Conservation (phyloP, 35 echinoderm and acorn worm species). For the Ophiothrix spiculata region DNA sequence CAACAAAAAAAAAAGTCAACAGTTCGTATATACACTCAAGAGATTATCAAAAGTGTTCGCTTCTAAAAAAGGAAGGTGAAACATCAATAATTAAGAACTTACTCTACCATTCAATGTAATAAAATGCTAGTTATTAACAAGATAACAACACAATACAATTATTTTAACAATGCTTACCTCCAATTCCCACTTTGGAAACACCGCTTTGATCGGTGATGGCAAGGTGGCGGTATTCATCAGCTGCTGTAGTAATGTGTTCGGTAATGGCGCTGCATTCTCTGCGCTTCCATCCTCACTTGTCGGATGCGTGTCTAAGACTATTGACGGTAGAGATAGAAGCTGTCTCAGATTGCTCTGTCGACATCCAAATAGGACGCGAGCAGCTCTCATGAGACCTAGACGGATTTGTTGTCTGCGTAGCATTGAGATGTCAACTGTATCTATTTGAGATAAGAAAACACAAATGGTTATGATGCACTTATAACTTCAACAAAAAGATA, state of each 20-base stretch:
- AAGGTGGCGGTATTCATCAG: conserved; percentile 90
- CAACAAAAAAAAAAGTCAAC: no score
- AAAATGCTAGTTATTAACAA: neutral
- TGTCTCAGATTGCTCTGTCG: conserved; percentile 86
- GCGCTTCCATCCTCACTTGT: conserved; percentile 50
- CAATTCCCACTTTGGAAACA: conserved; percentile 80
- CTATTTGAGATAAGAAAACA: conserved; percentile 18
- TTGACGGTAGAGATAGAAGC: conserved; percentile 61
- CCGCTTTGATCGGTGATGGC: conserved; percentile 94
- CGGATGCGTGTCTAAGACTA: neutral
- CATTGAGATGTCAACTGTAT: conserved; percentile 55
- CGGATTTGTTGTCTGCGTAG: conserved; percentile 90
- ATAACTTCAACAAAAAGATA: neutral
- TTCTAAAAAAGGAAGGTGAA: no score
- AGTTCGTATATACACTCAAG: no score
- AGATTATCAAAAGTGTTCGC: no score
- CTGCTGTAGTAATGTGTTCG: conserved; percentile 70
- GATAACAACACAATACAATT: neutral
- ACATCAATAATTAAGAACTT: no score
- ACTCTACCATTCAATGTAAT: neutral
- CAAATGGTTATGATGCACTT: neutral
- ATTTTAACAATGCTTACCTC: conserved; percentile 52
- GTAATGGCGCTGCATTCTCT: conserved; percentile 25
- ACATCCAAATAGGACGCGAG: conserved; percentile 75
- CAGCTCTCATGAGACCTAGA: conserved; percentile 74